Evolutionary conservation across 2,797 vertebrate genomes (phyloP).

Genomic region (Phaenicophaeus curvirostris): DNA sequence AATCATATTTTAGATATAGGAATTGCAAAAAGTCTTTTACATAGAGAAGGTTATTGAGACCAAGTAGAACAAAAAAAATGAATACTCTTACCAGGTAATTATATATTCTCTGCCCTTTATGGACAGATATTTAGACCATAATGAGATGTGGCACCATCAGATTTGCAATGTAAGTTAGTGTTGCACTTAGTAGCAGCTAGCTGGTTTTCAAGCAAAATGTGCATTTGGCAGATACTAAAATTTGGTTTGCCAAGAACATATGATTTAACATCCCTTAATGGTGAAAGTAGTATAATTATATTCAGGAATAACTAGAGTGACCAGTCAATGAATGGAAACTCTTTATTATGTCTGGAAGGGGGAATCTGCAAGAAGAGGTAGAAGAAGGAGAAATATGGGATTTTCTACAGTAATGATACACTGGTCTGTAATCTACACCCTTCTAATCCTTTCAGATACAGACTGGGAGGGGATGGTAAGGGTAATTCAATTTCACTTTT

Average conservation of each 20-base stretch:
- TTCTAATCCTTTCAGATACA: not conserved
- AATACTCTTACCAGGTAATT: not conserved
- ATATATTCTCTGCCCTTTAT: not conserved
- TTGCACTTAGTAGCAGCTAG: not conserved
- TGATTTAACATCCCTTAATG: not conserved
- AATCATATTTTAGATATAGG: not conserved
- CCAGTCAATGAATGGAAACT: not conserved
- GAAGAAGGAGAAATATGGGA: not conserved
- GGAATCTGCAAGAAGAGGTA: not conserved
- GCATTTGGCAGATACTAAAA: not conserved
- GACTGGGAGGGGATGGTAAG: not conserved
- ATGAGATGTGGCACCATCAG: not conserved
- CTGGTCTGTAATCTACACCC: not conserved
- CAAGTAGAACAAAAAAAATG: not conserved
- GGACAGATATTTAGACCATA: not conserved
- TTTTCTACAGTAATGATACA: not conserved
- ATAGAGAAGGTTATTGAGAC: not conserved
- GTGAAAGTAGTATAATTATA: not conserved
- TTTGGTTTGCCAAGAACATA: not conserved
- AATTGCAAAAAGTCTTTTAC: not conserved
- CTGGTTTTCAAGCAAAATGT: not conserved
- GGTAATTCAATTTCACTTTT: slow-evolving; percentile 47
- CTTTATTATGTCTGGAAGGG: not conserved
- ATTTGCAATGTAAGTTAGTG: not conserved
- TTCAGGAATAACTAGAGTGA: not conserved